Evolutionary conservation across 1,140 invertebrate species (phyloP), one percentile per base, ranked within the genome.

Genomic region (Saccostrea cuccullata): DNA sequence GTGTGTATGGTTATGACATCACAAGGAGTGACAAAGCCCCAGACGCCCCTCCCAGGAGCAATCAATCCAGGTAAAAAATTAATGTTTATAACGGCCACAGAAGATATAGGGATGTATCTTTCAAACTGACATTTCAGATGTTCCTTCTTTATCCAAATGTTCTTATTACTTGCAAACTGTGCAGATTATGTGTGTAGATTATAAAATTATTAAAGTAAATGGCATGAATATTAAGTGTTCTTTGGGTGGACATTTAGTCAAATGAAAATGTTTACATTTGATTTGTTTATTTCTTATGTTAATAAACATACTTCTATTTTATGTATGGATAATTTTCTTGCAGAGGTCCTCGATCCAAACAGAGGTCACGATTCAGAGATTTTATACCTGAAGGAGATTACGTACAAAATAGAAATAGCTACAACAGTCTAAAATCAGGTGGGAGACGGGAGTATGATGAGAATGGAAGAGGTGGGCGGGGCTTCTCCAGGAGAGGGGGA

Each of bases 1-100:
- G 97, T 2, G 96, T 97, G 64, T 99, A 99, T 95, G 98, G 98
- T 5, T 99, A 99, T 95, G 98, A 99, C 93, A 99, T 99, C 85
- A 95, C 98, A 84, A 97, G 97, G 91, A 97, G 98, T 95, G 98
- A 99, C 94, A 91, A 93, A 85, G 93, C 94, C 23, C 94, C 94
- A 23, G 97, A 97, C 0, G 98, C 98, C 13, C 96, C 98, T 91
- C 97, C 98, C 0, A 95, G 98, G 83, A 96, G 98, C 91, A 96
- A 97, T 89, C 96, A 97, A 85, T 85, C 90, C 23, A 92, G 92
- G 93, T 93, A 87, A 86, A 11, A 12, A 36, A 2, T 47, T 8
- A 47, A 47, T 47, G 47, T 47, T 47, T 47, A 8, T 47, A 47
- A 47, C 0, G 47, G 47, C 47, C 47, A 8, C 6, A 47, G 47